Evolutionary conservation across 2,888 invertebrate genomes (phyloP), one percentile per base, ranked within the genome.

Genomic region (Galerucella nymphaeae): DNA sequence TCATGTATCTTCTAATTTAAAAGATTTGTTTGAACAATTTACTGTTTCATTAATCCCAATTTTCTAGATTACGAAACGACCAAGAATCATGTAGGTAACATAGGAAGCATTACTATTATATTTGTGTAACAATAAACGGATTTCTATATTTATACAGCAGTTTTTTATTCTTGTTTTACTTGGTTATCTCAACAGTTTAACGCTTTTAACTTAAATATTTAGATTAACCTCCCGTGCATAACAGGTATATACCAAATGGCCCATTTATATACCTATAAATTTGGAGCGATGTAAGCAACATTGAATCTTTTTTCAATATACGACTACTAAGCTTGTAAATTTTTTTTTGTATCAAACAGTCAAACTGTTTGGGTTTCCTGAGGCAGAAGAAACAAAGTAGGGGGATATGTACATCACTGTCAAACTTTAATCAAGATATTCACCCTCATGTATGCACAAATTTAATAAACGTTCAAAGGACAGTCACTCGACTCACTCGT

Each of bases 161-260:
- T 18, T 42, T 63, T 23, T 42, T 45, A 38, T 53, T 64, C 30
- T 42, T 64, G 50, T 64, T 64, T 63, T 30, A 64, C 16, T 50
- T 50, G n/a, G n/a, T 48, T 50, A 20, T 64, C 11, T 64, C 30
- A 64, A 64, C 64, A 38, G 30, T 50, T 16, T 20, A 53, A 50
- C 50, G 53, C 61, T 41, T 62, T 55, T 38, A 70, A 62, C 55
- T 45, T 57, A 73, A 73, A 73, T 73, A 73, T 73, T 73, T 73
- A 73, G 57, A 63, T 23, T 55, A 70, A 66, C 63, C 62, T 66
- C 58, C 41, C 16, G 48, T 66, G 62, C 58, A 41, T 59, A 68
- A 72, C 68, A 72, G 67, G 68, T 72, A n/a, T n/a, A n/a, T n/a
- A 73, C 73, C 73, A 70, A 73, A 73, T 73, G 69, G 69, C 62